Evolutionary conservation across 1,140 invertebrate species (phyloP).

Genomic region (Thalassaphorura encarpata): DNA sequence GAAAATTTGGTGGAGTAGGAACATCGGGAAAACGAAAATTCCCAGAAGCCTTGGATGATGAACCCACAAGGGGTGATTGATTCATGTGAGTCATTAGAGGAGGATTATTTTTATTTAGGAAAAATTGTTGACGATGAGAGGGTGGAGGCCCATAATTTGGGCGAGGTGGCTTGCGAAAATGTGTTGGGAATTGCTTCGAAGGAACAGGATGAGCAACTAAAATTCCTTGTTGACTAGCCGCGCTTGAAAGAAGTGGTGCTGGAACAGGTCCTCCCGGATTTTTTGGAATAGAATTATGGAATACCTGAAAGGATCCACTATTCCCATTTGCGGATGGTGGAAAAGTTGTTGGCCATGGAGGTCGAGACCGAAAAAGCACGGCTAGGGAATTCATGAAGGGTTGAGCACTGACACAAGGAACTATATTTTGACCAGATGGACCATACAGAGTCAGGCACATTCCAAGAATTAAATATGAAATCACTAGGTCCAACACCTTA

Average conservation of each 20-base stretch:
- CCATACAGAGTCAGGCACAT: too few species aligned
- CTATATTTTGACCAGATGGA: too few species aligned
- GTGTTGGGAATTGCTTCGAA: neutral
- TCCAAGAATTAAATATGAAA: too few species aligned
- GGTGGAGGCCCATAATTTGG: too few species aligned
- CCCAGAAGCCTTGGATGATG: too few species aligned
- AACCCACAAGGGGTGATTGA: too few species aligned
- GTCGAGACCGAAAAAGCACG: conserved; percentile 25
- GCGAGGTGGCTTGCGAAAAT: neutral
- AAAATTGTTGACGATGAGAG: neutral
- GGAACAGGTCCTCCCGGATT: too few species aligned
- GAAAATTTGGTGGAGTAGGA: neutral
- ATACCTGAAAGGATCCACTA: too few species aligned
- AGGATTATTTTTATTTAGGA: neutral
- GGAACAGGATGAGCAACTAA: conserved; percentile 20
- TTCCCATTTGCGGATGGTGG: too few species aligned
- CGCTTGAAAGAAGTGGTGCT: neutral
- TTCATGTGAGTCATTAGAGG: neutral
- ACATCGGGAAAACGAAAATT: neutral
- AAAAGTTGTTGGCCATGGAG: conserved; percentile 28
- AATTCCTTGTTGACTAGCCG: conserved; percentile 12
- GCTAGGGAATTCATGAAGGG: conserved; percentile 29
- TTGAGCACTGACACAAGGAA: too few species aligned
- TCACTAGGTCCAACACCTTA: too few species aligned
- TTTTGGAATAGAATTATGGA: too few species aligned